phyloP scores from a whole-genome alignment of 1,140 invertebrate species.

The Aphidius gifuensis region DNA sequence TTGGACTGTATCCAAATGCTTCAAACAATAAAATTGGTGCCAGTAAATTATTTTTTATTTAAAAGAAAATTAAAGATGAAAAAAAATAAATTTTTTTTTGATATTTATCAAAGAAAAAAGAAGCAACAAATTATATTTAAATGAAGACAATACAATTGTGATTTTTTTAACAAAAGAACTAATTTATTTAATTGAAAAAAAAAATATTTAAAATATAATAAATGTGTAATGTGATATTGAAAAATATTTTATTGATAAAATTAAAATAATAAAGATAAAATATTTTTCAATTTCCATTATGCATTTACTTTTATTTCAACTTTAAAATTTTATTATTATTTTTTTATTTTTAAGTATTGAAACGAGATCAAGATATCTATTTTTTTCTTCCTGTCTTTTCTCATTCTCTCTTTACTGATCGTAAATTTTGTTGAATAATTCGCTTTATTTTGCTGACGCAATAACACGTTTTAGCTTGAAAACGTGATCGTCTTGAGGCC shows the following conservation, averaged over 20 bases:
- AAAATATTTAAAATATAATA: background rate
- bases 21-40: slow-evolving; percentile 9
- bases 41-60: slow-evolving; percentile 3
- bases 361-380: too few relatives aligned
- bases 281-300: background rate
- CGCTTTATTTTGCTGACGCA: slow-evolving; percentile 6
- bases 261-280: background rate
- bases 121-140: background rate
- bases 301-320: too few relatives aligned
- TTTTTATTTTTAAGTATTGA: background rate
- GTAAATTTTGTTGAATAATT: slow-evolving; percentile 12
- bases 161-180: background rate
- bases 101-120: background rate
- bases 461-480: slow-evolving; percentile 5
- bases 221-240: background rate
- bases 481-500: slow-evolving; percentile 11
- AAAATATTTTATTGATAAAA: too few relatives aligned
- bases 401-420: background rate
- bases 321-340: too few relatives aligned
- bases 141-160: background rate
- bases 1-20: slow-evolving; percentile 10
- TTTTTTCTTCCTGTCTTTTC: background rate
- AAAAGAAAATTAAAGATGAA: too few relatives aligned
- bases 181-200: background rate
- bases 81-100: too few relatives aligned